Base-by-base conservation (phyloP, 2,888 invertebrate species). In the Apantesis nais region DNA sequence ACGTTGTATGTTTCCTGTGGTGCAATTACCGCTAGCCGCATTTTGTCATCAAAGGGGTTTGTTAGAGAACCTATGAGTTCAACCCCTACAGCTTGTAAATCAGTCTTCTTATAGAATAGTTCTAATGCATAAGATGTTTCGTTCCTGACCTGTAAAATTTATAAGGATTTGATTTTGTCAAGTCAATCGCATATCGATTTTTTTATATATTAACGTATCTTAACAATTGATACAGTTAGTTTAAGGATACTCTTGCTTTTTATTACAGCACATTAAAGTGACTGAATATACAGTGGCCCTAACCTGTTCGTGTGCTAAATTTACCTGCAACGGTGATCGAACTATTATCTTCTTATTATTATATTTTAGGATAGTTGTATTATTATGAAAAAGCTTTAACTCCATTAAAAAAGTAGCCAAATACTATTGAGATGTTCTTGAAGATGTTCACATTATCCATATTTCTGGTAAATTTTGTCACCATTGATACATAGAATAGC, bases 61-160 rank as follows among this genome's bases (percentile, higher is more conserved):
- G 96, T 96, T 14, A 97, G 94, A 66, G 97, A 96, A 0, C 97
- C 97, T 12, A 96, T 94, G 11, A 96, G 94, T 60, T 96, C 96
- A 4, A 96, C 92, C n/a, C 96, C 96, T 34, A 97, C 88, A 34
- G 96, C 96, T 86, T 97, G 96, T 61, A 97, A 88, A 67, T 97
- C 96, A 2, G 96, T 96, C 78, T 97, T 97, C 84, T 97, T 96
- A 89, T 97, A 98, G 82, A 96, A 96, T 19, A 98, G 90, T 77
- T 97, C 97, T 55, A 98, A 88, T 0, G 97, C 96, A 86, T 97
- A 97, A 0, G 97, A 97, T 0, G 98, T 97, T 85, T 97, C 97
- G 89, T 98, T 98, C 81, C 96, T 95, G 67, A 97, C 95, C 97
- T 97, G 82, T 12, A 73, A 69, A 11, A 67, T 44, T 41, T 39